Base-by-base conservation (phyloP, 2,888 invertebrate genomes). In the Polia nebulosa region DNA sequence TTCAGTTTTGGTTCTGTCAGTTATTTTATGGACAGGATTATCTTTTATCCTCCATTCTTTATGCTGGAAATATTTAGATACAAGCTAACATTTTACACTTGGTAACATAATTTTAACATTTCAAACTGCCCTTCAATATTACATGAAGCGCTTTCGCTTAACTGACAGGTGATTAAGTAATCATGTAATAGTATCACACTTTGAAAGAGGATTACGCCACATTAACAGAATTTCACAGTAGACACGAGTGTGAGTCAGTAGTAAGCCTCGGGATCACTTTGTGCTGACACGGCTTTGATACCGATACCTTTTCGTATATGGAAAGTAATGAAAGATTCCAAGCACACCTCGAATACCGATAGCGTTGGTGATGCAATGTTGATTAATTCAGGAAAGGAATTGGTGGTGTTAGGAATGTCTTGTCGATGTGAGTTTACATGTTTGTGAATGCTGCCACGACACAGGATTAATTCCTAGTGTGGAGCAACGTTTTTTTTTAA, bases 241-340 rank as follows among this genome's bases (percentile, higher is more conserved):
- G 1, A 5, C 3, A 51, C 17, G 39, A 20, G n/a, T 27, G 29
- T 20, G 17, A 27, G 51, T 51, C 34, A 55, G 32, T 29, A 11
- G 11, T 74, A 39, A 64, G 20, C 47, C 17, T n/a, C 4, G 22
- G 17, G 11, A 11, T 72, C 20, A 7, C 39, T 44, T 45, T 34
- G 32, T 15, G 15, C 41, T n/a, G 8, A 52, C 32, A 45, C 15
- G n/a, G 11, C 13, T 67, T 72, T 53, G 34, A 15, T 47, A 52
- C 20, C 7, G 34, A 67, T 25, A 74, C 15, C 32, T 65, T 32
- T 72, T 17, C 5, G 7, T 44, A 9, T 41, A 36, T 13, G 20
- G 41, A 53, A 41, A 20, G 27, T 39, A 63, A 73, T 63, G 25
- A 53, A 39, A 63, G 22, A 73, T 63, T 63, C 45, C 45, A 32